These are phyloP conservation scores for Tenthredo mesomela DNA, from an alignment of 2,888 invertebrate genomes.

Conservation along the genomic window DNA sequence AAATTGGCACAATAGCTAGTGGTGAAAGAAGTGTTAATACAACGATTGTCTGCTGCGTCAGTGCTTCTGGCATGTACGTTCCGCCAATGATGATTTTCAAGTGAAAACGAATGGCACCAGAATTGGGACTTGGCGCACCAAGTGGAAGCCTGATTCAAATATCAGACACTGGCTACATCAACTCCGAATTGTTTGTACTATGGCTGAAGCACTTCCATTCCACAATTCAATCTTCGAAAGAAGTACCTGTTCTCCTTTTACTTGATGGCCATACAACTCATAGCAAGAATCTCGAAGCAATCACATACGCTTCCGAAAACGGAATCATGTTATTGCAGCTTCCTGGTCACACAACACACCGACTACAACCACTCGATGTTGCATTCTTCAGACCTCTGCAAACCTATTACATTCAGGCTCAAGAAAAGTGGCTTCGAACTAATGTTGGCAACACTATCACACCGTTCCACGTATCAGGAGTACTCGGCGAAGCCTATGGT, in stretches of 20 bases:
- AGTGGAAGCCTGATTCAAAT: conserved; percentile 56
- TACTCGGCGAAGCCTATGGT: conserved; percentile 60
- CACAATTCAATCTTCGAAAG: conserved; percentile 58
- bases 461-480: conserved; percentile 57
- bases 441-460: conserved; percentile 53
- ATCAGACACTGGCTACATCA: conserved; percentile 62
- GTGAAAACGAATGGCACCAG: conserved; percentile 55
- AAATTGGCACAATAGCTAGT: conserved; percentile 58
- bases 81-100: conserved; percentile 63
- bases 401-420: conserved; percentile 57
- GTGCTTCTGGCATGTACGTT: conserved; percentile 56
- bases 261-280: conserved; percentile 66
- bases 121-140: conserved; percentile 58
- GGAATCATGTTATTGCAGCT: conserved; percentile 62
- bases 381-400: conserved; percentile 63
- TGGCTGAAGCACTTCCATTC: conserved; percentile 70
- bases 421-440: conserved; percentile 59
- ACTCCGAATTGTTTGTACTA: conserved; percentile 59
- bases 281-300: conserved; percentile 62
- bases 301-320: conserved; percentile 58
- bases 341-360: conserved; percentile 62
- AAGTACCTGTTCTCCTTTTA: conserved; percentile 60
- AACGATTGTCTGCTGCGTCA: conserved; percentile 59
- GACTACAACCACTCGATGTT: conserved; percentile 63
- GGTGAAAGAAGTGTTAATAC: conserved; percentile 62